Evolutionary conservation across 53 echinoderm and acorn worm species (phyloP), one percentile per base, ranked within the genome.

Genomic region (Apostichopus leukothele): DNA sequence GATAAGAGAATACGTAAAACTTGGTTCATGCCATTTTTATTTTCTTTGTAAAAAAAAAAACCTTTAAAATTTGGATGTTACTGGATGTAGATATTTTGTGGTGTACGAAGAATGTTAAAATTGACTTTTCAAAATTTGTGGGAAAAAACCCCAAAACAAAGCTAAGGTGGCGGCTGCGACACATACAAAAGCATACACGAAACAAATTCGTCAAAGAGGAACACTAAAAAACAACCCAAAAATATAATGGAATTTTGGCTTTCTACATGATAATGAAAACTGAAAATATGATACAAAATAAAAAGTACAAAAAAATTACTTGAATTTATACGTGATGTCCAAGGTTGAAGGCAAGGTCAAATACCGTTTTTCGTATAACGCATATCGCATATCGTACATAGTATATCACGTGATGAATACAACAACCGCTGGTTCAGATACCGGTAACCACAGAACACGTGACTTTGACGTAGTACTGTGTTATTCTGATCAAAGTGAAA

Each of bases 61-160:
- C 52, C 52, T 76, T 76, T 39, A 67, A 84, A 84, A 57, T 61
- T 11, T 84, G 84, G 67, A 84, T 84, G 84, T 84, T 66, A 50
- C 67, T 84, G 84, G 84, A 67, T 84, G 84, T 84, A 84, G 84
- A 84, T 84, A 84, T 84, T 83, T 27, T 83, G 59, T 61, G 84
- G 84, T 84, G 84, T 84, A 84, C 23, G 84, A 84, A 6, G 53
- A 53, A 53, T 55, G 53, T 80, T 57, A 57, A 60, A 84, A 63
- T 1, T 84, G 84, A 84, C 84, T 60, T 39, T 39, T 83, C 23
- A 60, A 71, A 5, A 16, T 71, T 71, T 1, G 71, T 71, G 71
- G 18, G 5, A 71, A 57, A 57, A 57, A 9, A 71, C 2, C 4
- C 19, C 18, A 18, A 39, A 39, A 39, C 39, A 39, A 39, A 39